Conservation (phyloP, 2,797 vertebrate genomes). For the Coracias cyanogaster region DNA sequence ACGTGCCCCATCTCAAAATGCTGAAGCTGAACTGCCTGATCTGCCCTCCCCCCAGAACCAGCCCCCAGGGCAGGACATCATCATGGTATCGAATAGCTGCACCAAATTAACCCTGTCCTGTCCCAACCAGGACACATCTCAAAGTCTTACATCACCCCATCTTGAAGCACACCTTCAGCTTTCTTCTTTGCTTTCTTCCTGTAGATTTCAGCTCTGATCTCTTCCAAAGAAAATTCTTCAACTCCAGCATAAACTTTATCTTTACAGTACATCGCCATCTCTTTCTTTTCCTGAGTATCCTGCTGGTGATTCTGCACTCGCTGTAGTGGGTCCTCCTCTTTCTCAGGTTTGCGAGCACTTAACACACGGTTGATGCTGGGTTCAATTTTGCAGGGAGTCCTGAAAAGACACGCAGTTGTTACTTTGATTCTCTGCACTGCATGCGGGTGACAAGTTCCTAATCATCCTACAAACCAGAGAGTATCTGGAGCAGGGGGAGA, state of each 20-base stretch:
- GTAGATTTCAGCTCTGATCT: constrained; percentile 90
- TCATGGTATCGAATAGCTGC: too few relatives aligned
- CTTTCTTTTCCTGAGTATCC: constrained; percentile 80
- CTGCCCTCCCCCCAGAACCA: too few relatives aligned
- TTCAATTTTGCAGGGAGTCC: constrained; percentile 96
- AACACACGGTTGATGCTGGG: constrained; percentile 89
- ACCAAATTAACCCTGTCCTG: too few relatives aligned
- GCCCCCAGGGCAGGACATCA: too few relatives aligned
- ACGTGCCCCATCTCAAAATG: too few relatives aligned
- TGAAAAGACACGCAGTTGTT: constrained; percentile 47
- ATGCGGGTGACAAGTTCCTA: background rate
- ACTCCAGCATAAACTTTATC: constrained; percentile 91
- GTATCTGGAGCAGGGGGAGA: background rate
- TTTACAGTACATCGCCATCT: constrained; percentile 93
- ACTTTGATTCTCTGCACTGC: background rate
- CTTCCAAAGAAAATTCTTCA: constrained; percentile 94
- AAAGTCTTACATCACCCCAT: background rate
- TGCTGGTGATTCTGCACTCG: constrained; percentile 87
- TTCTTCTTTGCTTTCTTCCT: constrained; percentile 83
- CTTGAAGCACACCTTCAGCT: constrained; percentile 69
- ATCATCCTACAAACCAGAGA: background rate
- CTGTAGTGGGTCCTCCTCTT: constrained; percentile 88
- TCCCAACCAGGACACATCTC: too few relatives aligned
- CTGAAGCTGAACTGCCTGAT: too few relatives aligned
- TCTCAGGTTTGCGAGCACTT: constrained; percentile 87